phyloP scores from a whole-genome alignment of 2,113 vertebrate species.

The Erythrocercus mccallii region DNA sequence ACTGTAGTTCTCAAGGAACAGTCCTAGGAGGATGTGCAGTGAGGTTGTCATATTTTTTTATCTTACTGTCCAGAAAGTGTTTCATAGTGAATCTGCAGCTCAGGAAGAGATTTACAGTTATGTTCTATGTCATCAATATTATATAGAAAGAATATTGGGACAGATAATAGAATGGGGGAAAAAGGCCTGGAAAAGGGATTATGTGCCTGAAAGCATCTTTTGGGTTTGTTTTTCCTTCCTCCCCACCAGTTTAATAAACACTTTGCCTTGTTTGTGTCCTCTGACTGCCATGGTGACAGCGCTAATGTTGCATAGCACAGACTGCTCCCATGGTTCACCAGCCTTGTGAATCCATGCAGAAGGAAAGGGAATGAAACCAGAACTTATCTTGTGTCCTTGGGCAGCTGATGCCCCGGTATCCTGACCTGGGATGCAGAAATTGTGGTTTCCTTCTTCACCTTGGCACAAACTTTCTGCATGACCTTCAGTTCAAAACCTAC shows the following conservation, averaged over 20 bases:
- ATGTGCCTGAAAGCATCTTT: neutral
- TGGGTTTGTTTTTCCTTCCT: neutral
- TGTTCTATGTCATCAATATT: neutral
- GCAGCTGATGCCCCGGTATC: neutral
- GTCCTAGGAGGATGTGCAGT: neutral
- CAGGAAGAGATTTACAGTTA: neutral
- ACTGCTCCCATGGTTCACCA: neutral
- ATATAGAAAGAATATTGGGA: neutral
- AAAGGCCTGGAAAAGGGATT: neutral
- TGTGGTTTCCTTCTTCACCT: neutral
- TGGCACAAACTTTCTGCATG: neutral
- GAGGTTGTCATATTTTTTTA: neutral
- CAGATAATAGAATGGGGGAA: fast-evolving
- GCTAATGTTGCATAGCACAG: neutral
- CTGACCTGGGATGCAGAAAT: neutral
- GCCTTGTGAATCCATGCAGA: neutral
- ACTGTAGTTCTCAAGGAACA: neutral
- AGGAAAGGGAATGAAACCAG: neutral
- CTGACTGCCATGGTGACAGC: neutral
- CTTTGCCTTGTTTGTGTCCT: neutral
- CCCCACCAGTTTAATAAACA: neutral
- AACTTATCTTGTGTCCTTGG: neutral
- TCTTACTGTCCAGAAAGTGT: neutral
- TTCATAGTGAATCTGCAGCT: neutral
- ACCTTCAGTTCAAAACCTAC: neutral